Percentiles rank a stretch among this genome's conserved stretches.
Evolutionary conservation across 2,113 vertebrate species (phyloP).

Genomic region (Scytalopus superciliaris): DNA sequence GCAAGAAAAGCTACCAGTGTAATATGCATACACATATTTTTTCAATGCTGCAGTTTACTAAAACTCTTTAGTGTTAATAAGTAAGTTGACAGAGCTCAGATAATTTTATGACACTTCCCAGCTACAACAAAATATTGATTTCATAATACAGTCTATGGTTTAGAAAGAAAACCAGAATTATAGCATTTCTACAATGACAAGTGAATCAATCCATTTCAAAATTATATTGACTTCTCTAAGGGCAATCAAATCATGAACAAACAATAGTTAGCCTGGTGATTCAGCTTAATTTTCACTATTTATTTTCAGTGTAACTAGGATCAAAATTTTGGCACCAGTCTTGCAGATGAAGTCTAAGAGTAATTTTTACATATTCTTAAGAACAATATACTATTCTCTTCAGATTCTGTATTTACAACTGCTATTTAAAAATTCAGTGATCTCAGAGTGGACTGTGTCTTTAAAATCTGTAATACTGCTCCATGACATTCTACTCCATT

Average conservation of each 20-base stretch:
- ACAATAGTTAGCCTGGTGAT: slow-evolving; percentile 8
- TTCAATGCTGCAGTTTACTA: slow-evolving; percentile 58
- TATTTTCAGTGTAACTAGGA: neutral
- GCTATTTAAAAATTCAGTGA: slow-evolving; percentile 31
- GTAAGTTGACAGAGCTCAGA: slow-evolving; percentile 64
- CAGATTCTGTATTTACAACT: neutral
- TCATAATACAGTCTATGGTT: slow-evolving; percentile 18
- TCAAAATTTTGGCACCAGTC: neutral
- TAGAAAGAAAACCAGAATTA: slow-evolving; percentile 22
- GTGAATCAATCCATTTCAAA: slow-evolving; percentile 27
- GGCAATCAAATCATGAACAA: neutral
- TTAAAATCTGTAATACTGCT: slow-evolving; percentile 1
- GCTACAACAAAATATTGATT: slow-evolving; percentile 55
- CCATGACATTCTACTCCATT: neutral
- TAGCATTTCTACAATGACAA: neutral
- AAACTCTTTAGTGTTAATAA: slow-evolving; percentile 64
- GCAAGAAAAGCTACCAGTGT: slow-evolving; percentile 51
- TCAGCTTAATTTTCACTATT: slow-evolving; percentile 9
- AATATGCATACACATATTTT: slow-evolving; percentile 57
- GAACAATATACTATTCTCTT: slow-evolving; percentile 7
- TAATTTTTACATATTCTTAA: slow-evolving; percentile 11
- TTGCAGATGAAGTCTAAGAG: neutral
- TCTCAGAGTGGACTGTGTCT: neutral
- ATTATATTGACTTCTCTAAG: slow-evolving; percentile 6
- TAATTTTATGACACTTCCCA: slow-evolving; percentile 56